Conservation (phyloP, 2,888 invertebrate species). For the Acanthacorydalis orientalis region DNA sequence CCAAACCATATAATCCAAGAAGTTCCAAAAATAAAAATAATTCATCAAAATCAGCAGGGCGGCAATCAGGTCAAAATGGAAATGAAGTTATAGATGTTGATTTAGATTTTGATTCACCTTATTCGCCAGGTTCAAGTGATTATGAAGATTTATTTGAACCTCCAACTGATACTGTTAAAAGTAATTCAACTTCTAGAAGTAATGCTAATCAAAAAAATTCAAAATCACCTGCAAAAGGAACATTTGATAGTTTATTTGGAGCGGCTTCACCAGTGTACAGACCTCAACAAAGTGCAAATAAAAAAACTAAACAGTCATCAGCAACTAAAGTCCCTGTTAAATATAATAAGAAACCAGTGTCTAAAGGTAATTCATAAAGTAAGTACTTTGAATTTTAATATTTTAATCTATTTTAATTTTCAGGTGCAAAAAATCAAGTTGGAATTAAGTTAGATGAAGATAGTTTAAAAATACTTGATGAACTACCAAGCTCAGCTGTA, state of each 20-base stretch:
- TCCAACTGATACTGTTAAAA: slow-evolving; percentile 28
- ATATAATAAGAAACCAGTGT: slow-evolving; percentile 23
- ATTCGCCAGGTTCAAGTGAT: slow-evolving; percentile 78
- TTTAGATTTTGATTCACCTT: slow-evolving; percentile 66
- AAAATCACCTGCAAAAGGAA: slow-evolving; percentile 19
- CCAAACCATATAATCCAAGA: slow-evolving; percentile 19
- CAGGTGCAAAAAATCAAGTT: slow-evolving; percentile 39
- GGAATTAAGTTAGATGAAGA: slow-evolving; percentile 64
- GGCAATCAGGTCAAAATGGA: slow-evolving; percentile 24
- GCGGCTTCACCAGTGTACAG: slow-evolving; percentile 29
- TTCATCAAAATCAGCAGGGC: slow-evolving; percentile 13
- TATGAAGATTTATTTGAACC: slow-evolving; percentile 79
- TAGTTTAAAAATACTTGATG: slow-evolving; percentile 68
- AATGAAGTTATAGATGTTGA: slow-evolving; percentile 35
- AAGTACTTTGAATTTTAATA: background rate
- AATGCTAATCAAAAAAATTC: slow-evolving; percentile 11
- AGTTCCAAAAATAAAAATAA: slow-evolving; percentile 10
- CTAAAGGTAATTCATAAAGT: slow-evolving; percentile 21
- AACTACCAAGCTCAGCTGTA: slow-evolving; percentile 81
- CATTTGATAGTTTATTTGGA: slow-evolving; percentile 49
- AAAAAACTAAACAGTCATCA: slow-evolving; percentile 9
- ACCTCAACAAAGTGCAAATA: slow-evolving; percentile 8
- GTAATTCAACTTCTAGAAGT: slow-evolving; percentile 10
- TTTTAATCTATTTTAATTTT: background rate
- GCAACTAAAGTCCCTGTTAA: slow-evolving; percentile 26